Evolutionary conservation across 2,888 invertebrate species (phyloP).

Genomic region (Bellardia pandia): DNA sequence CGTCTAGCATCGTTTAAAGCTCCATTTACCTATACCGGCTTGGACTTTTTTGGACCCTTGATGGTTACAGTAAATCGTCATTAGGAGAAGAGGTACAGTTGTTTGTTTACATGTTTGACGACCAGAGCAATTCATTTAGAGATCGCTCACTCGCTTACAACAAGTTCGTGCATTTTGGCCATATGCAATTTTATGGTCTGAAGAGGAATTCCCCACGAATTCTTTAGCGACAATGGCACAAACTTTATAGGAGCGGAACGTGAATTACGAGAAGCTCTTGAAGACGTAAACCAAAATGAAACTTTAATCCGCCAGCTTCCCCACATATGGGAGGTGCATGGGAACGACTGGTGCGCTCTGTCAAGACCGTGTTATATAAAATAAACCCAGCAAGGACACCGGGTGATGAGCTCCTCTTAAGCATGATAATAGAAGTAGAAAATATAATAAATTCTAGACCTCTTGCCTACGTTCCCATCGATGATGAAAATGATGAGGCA

Average conservation of each 20-base stretch:
- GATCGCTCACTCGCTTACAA: slow-evolving; percentile 27
- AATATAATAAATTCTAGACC: no score
- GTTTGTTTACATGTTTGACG: slow-evolving; percentile 51
- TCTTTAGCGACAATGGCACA: slow-evolving; percentile 52
- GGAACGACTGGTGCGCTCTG: no score
- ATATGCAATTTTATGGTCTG: slow-evolving; percentile 57
- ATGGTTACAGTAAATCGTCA: slow-evolving; percentile 39
- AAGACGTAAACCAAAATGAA: slow-evolving; percentile 40
- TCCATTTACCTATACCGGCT: slow-evolving; percentile 62
- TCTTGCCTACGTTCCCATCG: no score
- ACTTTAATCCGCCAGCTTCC: slow-evolving; percentile 40
- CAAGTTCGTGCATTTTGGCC: slow-evolving; percentile 47
- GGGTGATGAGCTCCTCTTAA: no score
- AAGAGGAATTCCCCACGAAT: background rate
- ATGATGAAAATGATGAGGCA: background rate
- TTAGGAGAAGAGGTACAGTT: slow-evolving; percentile 41
- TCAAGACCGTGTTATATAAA: no score
- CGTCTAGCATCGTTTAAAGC: slow-evolving; percentile 10
- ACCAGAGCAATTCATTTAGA: slow-evolving; percentile 48
- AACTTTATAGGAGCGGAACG: slow-evolving; percentile 54
- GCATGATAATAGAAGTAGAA: no score
- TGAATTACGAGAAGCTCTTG: slow-evolving; percentile 30
- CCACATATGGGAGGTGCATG: no score
- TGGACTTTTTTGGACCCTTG: slow-evolving; percentile 68
- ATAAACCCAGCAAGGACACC: no score